A percentile compares a stretch with the other conserved stretches of the same genome.
phyloP scores from a whole-genome alignment of 1,140 invertebrate genomes.

The Orchesella cincta region DNA sequence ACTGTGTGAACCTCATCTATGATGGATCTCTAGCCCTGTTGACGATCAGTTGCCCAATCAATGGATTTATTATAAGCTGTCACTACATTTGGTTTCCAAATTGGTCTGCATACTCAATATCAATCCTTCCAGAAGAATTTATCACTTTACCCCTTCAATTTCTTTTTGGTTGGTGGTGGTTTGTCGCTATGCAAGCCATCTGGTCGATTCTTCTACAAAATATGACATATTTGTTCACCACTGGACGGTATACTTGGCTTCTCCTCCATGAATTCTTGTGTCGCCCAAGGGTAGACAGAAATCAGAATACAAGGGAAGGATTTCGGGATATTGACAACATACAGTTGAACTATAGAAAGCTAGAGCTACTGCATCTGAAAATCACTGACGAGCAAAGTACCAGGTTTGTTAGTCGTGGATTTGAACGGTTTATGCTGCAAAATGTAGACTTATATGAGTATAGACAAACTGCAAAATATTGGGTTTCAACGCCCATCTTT shows the following conservation, averaged over 20 bases:
- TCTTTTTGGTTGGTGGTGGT: background rate
- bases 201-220: background rate
- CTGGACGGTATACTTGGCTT: background rate
- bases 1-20: background rate
- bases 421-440: too few relatives aligned
- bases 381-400: too few relatives aligned
- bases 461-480: too few relatives aligned
- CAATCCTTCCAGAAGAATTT: background rate
- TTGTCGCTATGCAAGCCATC: background rate
- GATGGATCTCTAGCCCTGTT: background rate
- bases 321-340: background rate
- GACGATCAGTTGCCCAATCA: background rate
- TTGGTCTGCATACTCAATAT: background rate
- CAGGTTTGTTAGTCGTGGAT: too few relatives aligned
- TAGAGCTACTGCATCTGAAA: background rate
- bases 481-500: too few relatives aligned
- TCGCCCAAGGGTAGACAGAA: too few relatives aligned
- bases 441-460: too few relatives aligned
- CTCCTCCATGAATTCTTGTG: background rate
- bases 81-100: background rate
- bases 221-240: background rate
- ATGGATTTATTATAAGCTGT: background rate
- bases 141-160: background rate
- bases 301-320: background rate
- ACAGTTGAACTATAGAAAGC: background rate